phyloP scores from a whole-genome alignment of 1,140 invertebrate genomes.

The Tetranychus urticae region DNA sequence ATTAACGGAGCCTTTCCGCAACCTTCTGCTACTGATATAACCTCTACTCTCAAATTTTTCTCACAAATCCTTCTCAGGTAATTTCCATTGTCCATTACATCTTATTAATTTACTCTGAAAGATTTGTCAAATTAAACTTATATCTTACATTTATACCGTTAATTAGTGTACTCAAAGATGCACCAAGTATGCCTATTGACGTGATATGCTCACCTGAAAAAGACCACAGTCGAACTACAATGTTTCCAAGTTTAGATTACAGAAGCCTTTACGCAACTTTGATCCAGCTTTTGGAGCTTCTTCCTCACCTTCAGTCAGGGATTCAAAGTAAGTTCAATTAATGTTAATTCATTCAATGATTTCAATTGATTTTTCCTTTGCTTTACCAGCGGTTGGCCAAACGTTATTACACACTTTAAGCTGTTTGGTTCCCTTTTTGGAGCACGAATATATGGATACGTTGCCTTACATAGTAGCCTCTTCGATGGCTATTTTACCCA shows the following conservation, averaged over 20 bases:
- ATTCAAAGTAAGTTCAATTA: conserved; percentile 35
- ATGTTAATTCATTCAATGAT: not conserved
- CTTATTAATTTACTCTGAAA: not conserved
- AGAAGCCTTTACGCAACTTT: conserved; percentile 45
- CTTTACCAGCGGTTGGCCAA: conserved; percentile 59
- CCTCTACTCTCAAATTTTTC: conserved; percentile 91
- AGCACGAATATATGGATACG: conserved; percentile 82
- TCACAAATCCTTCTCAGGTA: conserved; percentile 84
- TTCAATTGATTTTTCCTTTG: not conserved
- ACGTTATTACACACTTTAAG: conserved; percentile 65
- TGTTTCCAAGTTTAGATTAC: conserved; percentile 87
- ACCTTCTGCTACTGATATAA: conserved; percentile 81
- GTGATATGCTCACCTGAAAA: conserved; percentile 61
- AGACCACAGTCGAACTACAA: conserved; percentile 54
- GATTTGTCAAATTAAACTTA: not conserved
- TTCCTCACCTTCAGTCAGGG: conserved; percentile 39
- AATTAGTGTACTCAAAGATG: conserved; percentile 75
- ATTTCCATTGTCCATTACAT: not conserved
- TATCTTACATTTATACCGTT: not conserved
- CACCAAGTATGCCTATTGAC: conserved; percentile 63
- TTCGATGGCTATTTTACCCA: conserved; percentile 69
- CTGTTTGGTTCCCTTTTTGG: conserved; percentile 81
- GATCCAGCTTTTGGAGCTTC: conserved; percentile 53
- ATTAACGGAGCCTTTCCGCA: conserved; percentile 68
- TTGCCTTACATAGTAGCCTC: conserved; percentile 81